Conservation (phyloP, 1,140 invertebrate species). For the Goniozus legneri region DNA sequence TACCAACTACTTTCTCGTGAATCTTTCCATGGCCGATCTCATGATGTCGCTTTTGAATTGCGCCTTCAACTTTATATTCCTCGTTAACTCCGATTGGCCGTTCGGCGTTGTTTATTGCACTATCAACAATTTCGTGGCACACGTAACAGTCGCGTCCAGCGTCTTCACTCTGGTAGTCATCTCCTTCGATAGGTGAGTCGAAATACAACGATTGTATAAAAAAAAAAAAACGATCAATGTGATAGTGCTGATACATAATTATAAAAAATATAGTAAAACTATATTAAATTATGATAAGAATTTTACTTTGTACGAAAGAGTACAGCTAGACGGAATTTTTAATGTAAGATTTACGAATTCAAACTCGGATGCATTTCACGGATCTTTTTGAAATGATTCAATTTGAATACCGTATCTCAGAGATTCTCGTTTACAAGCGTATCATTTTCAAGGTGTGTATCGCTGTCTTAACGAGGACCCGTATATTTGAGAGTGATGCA, state of each 20-base stretch:
- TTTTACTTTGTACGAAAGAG: too few relatives aligned
- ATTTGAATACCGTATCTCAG: too few relatives aligned
- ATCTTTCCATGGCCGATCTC: conserved; percentile 84
- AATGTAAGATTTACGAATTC: too few relatives aligned
- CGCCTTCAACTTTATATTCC: conserved; percentile 87
- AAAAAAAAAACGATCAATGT: neutral
- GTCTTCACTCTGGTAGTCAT: conserved; percentile 88
- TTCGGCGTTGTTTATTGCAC: conserved; percentile 83
- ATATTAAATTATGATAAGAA: too few relatives aligned
- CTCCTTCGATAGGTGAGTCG: conserved; percentile 73
- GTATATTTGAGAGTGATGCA: too few relatives aligned
- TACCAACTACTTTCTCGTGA: conserved; percentile 91
- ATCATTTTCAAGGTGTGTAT: too few relatives aligned
- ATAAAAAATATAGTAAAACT: neutral
- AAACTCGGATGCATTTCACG: too few relatives aligned
- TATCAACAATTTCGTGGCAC: conserved; percentile 85
- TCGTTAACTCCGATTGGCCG: conserved; percentile 79
- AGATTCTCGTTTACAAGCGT: too few relatives aligned
- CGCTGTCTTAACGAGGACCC: too few relatives aligned
- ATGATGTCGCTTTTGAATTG: conserved; percentile 88
- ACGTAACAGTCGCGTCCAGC: conserved; percentile 81
- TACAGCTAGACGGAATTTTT: too few relatives aligned
- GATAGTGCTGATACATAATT: neutral
- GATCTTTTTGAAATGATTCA: too few relatives aligned
- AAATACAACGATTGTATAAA: neutral